Percentiles rank a stretch among this genome's conserved stretches.
These are phyloP conservation scores for Amiota mariae DNA, from an alignment of 2,888 invertebrate genomes.

Conservation along the genomic window DNA sequence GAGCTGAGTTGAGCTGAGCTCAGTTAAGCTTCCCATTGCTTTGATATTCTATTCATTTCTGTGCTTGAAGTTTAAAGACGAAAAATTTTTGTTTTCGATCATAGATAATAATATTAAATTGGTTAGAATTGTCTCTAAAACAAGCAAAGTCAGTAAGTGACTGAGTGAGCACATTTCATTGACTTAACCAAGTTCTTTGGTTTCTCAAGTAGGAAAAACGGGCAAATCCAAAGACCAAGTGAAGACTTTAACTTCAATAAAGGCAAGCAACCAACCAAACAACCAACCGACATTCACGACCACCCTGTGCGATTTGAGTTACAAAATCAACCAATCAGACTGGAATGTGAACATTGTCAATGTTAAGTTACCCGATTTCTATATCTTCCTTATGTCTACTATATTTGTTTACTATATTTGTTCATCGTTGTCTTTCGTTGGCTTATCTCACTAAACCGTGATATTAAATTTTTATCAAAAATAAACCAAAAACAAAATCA, in stretches of 20 bases:
- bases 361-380: conserved; percentile 2
- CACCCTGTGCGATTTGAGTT: conserved; percentile 17
- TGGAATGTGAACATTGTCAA: conserved; percentile 22
- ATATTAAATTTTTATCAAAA: conserved; percentile 32
- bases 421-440: neutral
- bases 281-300: neutral
- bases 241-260: too few species aligned
- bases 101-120: conserved; percentile 67
- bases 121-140: conserved; percentile 57
- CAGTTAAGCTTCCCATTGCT: neutral
- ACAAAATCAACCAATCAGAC: conserved; percentile 16
- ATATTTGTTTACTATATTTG: neutral
- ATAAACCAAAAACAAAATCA: conserved; percentile 8
- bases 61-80: conserved; percentile 28
- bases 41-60: neutral
- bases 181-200: conserved; percentile 18
- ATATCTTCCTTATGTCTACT: too few species aligned
- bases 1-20: neutral
- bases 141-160: conserved; percentile 4
- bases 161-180: neutral
- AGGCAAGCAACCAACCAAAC: too few species aligned
- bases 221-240: too few species aligned
- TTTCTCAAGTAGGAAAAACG: neutral
- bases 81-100: conserved; percentile 53
- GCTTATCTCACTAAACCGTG: conserved; percentile 28